A percentile compares a stretch with the other conserved stretches of the same genome.
These are phyloP conservation scores for Leistus spinibarbis DNA, from an alignment of 2,888 invertebrate species.

Conservation along the genomic window DNA sequence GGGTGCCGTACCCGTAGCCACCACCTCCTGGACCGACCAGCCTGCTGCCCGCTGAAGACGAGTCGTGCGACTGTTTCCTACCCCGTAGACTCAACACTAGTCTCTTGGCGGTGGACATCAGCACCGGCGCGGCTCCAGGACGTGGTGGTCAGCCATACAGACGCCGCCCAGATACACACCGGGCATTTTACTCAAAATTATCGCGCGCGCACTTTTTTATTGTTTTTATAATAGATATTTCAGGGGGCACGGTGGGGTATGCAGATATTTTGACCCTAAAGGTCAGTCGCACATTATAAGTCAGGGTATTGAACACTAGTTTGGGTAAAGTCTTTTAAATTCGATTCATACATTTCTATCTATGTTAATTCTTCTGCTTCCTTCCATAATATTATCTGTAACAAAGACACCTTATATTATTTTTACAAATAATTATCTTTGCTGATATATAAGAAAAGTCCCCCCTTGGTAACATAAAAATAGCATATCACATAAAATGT, in stretches of 20 bases:
- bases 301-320: neutral
- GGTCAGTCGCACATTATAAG: neutral
- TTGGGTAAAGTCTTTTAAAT: neutral
- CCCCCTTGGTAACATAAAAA: neutral
- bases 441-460: neutral
- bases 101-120: slow-evolving; percentile 69
- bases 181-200: neutral
- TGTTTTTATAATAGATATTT: too few relatives aligned
- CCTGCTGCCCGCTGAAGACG: slow-evolving; percentile 56
- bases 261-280: neutral
- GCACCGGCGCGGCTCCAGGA: slow-evolving; percentile 37
- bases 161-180: neutral
- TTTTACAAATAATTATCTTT: neutral
- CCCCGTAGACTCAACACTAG: slow-evolving; percentile 66
- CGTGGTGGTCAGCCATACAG: neutral
- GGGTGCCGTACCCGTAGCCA: slow-evolving; percentile 45
- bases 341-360: neutral
- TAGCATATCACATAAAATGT: neutral
- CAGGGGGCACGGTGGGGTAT: too few relatives aligned
- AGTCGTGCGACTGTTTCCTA: slow-evolving; percentile 64
- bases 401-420: neutral
- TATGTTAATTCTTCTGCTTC: neutral
- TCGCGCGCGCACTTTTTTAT: neutral
- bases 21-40: slow-evolving; percentile 56
- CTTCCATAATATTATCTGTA: neutral